Evolutionary conservation across 2,113 vertebrate genomes (phyloP).

Genomic region (Oenanthe melanoleuca): DNA sequence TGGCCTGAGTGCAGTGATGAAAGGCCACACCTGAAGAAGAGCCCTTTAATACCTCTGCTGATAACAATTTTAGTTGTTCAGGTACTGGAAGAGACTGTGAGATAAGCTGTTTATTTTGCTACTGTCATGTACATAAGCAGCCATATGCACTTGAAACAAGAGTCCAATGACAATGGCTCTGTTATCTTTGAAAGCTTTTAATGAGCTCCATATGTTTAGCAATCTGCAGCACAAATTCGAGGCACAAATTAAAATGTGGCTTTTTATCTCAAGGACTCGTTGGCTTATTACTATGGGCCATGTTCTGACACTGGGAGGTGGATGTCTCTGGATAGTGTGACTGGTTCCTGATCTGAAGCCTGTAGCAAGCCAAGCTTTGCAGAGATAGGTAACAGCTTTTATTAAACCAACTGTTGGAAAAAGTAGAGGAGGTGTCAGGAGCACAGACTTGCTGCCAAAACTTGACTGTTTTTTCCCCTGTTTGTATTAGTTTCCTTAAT

Average conservation of each 20-base stretch:
- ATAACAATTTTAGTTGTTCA: not conserved
- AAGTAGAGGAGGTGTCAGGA: not conserved
- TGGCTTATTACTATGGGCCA: slow-evolving; percentile 7
- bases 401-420: not conserved
- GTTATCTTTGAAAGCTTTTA: slow-evolving; percentile 65
- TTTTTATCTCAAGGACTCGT: slow-evolving; percentile 54
- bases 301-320: slow-evolving; percentile 35
- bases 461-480: not conserved
- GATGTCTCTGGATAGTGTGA: not conserved
- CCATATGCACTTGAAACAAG: slow-evolving; percentile 58
- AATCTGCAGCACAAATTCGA: slow-evolving; percentile 44
- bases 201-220: slow-evolving; percentile 64
- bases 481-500: not conserved
- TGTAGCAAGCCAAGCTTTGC: slow-evolving; percentile 4
- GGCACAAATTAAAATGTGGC: slow-evolving; percentile 29
- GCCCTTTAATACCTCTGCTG: not conserved
- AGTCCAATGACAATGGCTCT: slow-evolving; percentile 64
- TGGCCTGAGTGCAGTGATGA: not conserved
- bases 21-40: not conserved
- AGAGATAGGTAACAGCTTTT: slow-evolving; percentile 15
- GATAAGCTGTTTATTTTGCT: slow-evolving; percentile 24
- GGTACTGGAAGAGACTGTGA: not conserved
- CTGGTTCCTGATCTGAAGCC: not conserved
- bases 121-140: slow-evolving; percentile 22
- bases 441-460: not conserved